phyloP scores from a whole-genome alignment of 1,140 invertebrate genomes.

The Neodiprion lecontei region DNA sequence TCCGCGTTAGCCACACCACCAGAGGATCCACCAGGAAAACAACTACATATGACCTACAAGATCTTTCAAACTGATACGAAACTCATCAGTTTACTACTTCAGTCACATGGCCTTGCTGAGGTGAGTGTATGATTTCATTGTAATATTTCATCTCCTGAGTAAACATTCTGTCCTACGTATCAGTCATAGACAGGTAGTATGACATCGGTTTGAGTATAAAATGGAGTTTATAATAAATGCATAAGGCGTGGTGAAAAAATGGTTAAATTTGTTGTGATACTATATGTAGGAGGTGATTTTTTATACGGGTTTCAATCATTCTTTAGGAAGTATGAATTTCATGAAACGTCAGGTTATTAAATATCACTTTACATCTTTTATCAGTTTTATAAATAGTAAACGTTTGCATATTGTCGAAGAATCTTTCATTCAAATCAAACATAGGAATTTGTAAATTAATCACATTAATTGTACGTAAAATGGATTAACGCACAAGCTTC shows the following conservation, averaged over 20 bases:
- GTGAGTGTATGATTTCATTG: conserved; percentile 56
- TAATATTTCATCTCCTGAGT: not conserved
- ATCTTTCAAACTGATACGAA: conserved; percentile 83
- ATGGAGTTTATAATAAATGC: no score
- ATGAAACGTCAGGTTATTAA: not conserved
- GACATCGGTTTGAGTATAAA: no score
- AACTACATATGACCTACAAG: conserved; percentile 81
- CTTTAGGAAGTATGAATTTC: conserved; percentile 19
- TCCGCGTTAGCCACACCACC: conserved; percentile 57
- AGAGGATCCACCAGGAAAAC: conserved; percentile 67
- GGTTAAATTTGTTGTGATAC: not conserved
- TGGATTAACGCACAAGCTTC: no score
- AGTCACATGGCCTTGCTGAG: conserved; percentile 77
- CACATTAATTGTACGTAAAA: no score
- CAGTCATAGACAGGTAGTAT: no score
- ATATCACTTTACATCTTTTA: conserved; percentile 1
- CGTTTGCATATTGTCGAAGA: no score
- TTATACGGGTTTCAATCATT: not conserved
- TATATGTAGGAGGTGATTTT: not conserved
- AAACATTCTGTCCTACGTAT: not conserved
- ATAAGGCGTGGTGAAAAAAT: no score
- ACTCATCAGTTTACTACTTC: conserved; percentile 74
- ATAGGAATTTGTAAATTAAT: no score
- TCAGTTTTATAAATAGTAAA: no score
- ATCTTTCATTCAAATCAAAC: no score